Percentiles rank a stretch among this genome's conserved stretches.
Conservation (phyloP, 2,888 invertebrate species). For the Caradrina kadenii region DNA sequence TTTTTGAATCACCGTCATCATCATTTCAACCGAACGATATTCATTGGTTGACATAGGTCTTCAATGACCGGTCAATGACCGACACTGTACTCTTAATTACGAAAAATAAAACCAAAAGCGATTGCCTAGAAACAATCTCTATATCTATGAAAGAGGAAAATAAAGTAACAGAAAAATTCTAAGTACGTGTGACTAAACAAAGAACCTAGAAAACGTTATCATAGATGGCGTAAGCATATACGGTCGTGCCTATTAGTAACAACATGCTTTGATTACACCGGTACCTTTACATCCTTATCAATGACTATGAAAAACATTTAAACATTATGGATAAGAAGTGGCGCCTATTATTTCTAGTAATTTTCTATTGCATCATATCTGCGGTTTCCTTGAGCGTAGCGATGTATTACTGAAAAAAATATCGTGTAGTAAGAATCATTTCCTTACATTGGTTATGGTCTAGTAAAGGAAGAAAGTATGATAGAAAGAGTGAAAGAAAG, state of each 20-base stretch:
- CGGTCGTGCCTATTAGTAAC: conserved; percentile 44
- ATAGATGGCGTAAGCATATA: conserved; percentile 40
- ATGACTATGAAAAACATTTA: conserved; percentile 26
- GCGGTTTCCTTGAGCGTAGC: neutral
- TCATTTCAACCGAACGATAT: no score
- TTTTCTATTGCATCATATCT: conserved; percentile 1
- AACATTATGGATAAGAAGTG: conserved; percentile 47
- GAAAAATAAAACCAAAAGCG: neutral
- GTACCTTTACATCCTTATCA: conserved; percentile 43
- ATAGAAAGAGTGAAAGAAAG: no score
- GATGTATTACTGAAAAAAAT: no score
- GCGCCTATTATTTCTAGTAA: conserved; percentile 37
- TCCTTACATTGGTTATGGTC: no score
- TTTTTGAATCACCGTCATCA: no score
- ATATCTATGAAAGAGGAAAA: neutral
- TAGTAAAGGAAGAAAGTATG: no score
- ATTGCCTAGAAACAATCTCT: neutral
- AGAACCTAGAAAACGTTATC: conserved; percentile 46
- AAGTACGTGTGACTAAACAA: conserved; percentile 36
- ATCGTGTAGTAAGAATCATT: no score
- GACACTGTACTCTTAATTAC: no score
- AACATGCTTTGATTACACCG: conserved; percentile 45
- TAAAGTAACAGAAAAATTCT: conserved; percentile 3
- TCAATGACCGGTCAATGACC: no score
- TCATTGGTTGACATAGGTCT: no score